Evolutionary conservation across 2,888 invertebrate species (phyloP), one percentile per base, ranked within the genome.

Genomic region (Thalpophila matura): DNA sequence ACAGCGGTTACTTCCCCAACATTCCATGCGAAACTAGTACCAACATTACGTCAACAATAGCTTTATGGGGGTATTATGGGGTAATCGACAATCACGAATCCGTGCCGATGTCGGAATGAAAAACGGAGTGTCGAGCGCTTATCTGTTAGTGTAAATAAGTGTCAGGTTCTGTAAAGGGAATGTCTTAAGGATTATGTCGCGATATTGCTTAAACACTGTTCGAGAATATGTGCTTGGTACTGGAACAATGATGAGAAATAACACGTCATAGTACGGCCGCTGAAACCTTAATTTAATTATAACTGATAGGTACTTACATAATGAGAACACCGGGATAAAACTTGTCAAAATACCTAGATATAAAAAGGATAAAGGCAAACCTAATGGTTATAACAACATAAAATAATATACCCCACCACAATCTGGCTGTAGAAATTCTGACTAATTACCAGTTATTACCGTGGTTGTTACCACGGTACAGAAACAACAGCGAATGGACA

Each of bases 11-110:
- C 29, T 50, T 33, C 53, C 26, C 45, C 1, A 24, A 45, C 65
- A 77, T 56, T 64, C 65, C 45, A 42, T n/a, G 47, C 38, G 16
- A 59, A 67, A 54, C 51, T 56, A 42, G 40, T 51, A 63, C 49
- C 43, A 58, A 55, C 22, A 57, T 63, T 63, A 53, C 57, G 37
- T 63, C 60, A 77, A 47, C 16, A 68, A 77, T 61, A 49, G 63
- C 37, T 54, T 20, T 47, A 64, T 61, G 33, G 37, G 20, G 38
- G 38, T 57, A 57, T 53, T 53, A 51, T 59, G 67, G 78, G 46
- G 63, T 64, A 80, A 68, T 80, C 56, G 47, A 59, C 37, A 60
- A 56, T 73, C 80, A 77, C 78, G 58, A 67, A 54, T 59, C 33
- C 66, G 77, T 66, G 67, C 27, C 27, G 31, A 40, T 38, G 33